These are phyloP conservation scores for Meiosimyza decipiens DNA, from an alignment of 2,888 invertebrate genomes.

Conservation along the genomic window DNA sequence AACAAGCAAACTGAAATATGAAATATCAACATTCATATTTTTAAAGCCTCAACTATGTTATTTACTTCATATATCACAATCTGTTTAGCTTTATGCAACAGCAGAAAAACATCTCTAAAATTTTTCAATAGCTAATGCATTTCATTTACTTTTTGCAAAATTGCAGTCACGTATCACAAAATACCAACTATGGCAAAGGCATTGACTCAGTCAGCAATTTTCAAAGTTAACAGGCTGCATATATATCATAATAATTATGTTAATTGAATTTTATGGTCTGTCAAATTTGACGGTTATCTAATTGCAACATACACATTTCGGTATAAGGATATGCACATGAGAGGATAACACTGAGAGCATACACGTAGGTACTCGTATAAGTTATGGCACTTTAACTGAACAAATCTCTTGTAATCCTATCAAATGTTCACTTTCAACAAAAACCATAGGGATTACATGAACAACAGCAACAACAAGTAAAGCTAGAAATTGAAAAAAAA, in stretches of 20 bases:
- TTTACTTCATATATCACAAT: no score
- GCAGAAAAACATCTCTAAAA: neutral
- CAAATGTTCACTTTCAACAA: conserved; percentile 9
- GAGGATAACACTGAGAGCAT: neutral
- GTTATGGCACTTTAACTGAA: neutral
- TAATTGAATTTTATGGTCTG: conserved; percentile 32
- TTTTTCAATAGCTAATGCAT: neutral
- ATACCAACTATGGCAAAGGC: neutral
- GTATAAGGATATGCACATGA: neutral
- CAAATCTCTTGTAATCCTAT: conserved; percentile 21
- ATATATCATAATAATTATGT: conserved; percentile 8
- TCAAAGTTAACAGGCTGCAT: no score
- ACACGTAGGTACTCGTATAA: neutral
- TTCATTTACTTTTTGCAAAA: neutral
- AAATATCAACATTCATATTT: no score
- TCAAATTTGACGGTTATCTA: conserved; percentile 26
- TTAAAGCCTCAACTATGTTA: no score
- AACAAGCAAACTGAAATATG: neutral
- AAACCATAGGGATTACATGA: neutral
- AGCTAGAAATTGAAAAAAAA: neutral
- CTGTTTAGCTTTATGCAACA: no score
- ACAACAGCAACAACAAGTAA: conserved; percentile 7
- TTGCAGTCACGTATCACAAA: neutral
- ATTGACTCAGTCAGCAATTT: neutral
- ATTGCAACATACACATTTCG: neutral